A percentile compares a stretch with the other conserved stretches of the same genome.
phyloP scores from a whole-genome alignment of 1,140 invertebrate genomes.

The Argopecten irradians region DNA sequence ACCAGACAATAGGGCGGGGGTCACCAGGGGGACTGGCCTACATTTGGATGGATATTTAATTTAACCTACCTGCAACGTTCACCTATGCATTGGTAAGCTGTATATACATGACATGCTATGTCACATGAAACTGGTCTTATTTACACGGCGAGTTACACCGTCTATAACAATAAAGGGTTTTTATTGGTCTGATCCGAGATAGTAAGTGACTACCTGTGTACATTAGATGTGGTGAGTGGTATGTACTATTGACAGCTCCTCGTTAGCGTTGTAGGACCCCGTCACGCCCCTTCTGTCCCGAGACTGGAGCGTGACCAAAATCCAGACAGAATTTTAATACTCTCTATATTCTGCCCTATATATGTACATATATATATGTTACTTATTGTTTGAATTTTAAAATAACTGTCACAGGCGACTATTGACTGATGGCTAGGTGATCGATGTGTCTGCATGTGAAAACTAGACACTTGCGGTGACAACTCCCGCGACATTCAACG shows the following conservation, averaged over 20 bases:
- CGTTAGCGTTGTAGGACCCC: not conserved
- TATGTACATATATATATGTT: not conserved
- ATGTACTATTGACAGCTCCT: not conserved
- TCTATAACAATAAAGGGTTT: too few species aligned
- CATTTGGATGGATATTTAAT: not conserved
- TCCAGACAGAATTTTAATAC: not conserved
- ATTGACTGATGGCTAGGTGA: not conserved
- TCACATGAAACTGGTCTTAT: too few species aligned
- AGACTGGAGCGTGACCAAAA: constrained; percentile 6
- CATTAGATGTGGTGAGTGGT: too few species aligned
- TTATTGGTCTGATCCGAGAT: not conserved
- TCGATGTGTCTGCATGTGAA: not conserved
- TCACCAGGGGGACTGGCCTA: not conserved
- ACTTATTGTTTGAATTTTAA: constrained; percentile 19
- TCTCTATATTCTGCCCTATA: not conserved
- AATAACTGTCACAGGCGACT: not conserved
- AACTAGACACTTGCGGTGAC: not conserved
- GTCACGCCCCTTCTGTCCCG: not conserved
- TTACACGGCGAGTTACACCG: not conserved
- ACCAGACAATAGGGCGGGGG: constrained; percentile 6
- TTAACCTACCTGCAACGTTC: not conserved
- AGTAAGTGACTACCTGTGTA: not conserved
- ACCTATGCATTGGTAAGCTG: not conserved
- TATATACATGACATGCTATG: too few species aligned
- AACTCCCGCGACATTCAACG: not conserved